phyloP scores from a whole-genome alignment of 2,113 vertebrate species.

The Corythaeola cristata region DNA sequence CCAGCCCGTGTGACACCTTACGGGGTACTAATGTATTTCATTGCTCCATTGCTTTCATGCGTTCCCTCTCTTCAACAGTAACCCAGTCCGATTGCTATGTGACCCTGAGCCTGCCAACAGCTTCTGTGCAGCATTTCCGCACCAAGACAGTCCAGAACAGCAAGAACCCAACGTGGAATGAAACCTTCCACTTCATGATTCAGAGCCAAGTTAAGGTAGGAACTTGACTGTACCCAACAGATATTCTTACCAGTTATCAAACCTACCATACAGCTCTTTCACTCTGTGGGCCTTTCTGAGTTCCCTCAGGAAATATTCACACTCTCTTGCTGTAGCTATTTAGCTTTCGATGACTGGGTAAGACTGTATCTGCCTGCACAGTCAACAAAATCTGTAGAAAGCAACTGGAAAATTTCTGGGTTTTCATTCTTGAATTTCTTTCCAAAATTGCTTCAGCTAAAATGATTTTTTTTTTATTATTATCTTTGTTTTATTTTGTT shows the following conservation, averaged over 20 bases:
- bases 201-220: constrained; percentile 79
- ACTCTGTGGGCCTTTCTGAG: not conserved
- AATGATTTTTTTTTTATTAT: not conserved
- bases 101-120: constrained; percentile 78
- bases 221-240: not conserved
- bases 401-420: not conserved
- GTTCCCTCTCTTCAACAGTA: constrained; percentile 32
- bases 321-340: not conserved
- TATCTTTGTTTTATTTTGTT: not conserved
- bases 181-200: constrained; percentile 76
- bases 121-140: constrained; percentile 62
- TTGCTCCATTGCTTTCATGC: not conserved
- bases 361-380: not conserved
- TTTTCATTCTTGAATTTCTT: not conserved
- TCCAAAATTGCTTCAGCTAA: not conserved
- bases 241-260: not conserved
- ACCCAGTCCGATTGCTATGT: constrained; percentile 79
- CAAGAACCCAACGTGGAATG: constrained; percentile 76
- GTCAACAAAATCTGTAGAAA: not conserved
- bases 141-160: constrained; percentile 73
- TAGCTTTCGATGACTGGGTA: not conserved
- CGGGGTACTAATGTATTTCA: not conserved
- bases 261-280: not conserved
- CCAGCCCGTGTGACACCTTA: not conserved
- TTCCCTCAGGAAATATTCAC: not conserved